These are phyloP conservation scores for Romanomermis culicivorax DNA, from an alignment of 2,888 invertebrate species.

Conservation along the genomic window DNA sequence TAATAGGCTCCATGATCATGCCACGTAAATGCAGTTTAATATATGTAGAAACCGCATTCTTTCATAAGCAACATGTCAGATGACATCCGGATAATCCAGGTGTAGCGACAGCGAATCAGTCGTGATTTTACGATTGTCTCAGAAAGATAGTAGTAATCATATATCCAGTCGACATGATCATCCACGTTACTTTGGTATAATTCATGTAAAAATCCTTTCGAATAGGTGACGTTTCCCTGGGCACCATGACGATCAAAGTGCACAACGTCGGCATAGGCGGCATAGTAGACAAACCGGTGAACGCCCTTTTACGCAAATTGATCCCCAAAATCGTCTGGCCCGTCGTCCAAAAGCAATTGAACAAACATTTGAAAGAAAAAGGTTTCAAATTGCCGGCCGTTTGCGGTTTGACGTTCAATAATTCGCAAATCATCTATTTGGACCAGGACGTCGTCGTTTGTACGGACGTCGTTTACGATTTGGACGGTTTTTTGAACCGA, in stretches of 20 bases:
- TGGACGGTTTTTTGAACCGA: not conserved
- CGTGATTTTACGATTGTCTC: too few species aligned
- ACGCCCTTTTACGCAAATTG: not conserved
- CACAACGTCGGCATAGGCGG: not conserved
- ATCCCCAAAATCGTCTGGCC: slow-evolving; percentile 1
- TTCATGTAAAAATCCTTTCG: too few species aligned
- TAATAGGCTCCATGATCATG: too few species aligned
- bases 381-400: not conserved
- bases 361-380: not conserved
- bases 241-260: not conserved
- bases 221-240: not conserved
- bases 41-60: too few species aligned
- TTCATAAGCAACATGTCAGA: too few species aligned
- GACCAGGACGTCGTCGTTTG: not conserved
- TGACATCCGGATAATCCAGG: too few species aligned
- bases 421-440: not conserved
- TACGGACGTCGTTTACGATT: slow-evolving; percentile 1
- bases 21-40: too few species aligned
- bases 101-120: too few species aligned
- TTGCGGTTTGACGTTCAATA: slow-evolving; percentile 2
- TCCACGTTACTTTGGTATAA: too few species aligned
- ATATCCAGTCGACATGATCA: too few species aligned
- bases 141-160: too few species aligned
- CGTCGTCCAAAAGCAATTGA: not conserved
- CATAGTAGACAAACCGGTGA: not conserved